Conservation (phyloP, 2,888 invertebrate genomes). For the Pseudoips prasinana region DNA sequence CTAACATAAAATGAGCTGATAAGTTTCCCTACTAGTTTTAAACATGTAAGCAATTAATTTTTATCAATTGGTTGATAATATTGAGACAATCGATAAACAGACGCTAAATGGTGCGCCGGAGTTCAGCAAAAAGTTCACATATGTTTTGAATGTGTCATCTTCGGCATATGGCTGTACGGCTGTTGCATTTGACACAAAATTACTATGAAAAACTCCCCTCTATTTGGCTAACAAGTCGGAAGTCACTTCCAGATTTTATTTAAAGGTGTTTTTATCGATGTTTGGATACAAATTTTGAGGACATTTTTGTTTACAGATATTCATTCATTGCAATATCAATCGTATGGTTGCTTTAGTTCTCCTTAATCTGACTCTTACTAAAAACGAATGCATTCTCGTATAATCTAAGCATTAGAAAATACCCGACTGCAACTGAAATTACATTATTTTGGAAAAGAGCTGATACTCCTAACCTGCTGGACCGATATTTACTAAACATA, state of each 20-base stretch:
- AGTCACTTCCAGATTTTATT: constrained; percentile 45
- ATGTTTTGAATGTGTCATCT: constrained; percentile 61
- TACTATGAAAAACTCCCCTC: constrained; percentile 38
- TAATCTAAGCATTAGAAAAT: too few species aligned
- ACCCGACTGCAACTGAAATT: too few species aligned
- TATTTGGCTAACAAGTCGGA: constrained; percentile 49
- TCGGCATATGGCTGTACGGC: constrained; percentile 47
- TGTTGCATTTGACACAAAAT: constrained; percentile 30
- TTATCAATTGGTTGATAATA: constrained; percentile 44
- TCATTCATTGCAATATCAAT: not conserved
- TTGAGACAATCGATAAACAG: constrained; percentile 37
- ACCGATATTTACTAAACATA: too few species aligned
- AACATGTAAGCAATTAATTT: constrained; percentile 23
- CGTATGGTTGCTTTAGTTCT: too few species aligned
- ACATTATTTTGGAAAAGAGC: too few species aligned
- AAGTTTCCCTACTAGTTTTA: too few species aligned
- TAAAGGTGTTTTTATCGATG: constrained; percentile 13
- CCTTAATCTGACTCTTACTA: too few species aligned
- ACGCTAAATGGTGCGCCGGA: constrained; percentile 27
- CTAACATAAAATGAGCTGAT: too few species aligned
- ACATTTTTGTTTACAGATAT: constrained; percentile 3
- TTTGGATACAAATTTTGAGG: constrained; percentile 1
- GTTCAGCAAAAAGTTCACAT: constrained; percentile 50
- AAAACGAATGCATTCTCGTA: too few species aligned
- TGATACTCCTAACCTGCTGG: too few species aligned